Base-by-base conservation (phyloP, 2,113 vertebrate species). In the Octodon degus region DNA sequence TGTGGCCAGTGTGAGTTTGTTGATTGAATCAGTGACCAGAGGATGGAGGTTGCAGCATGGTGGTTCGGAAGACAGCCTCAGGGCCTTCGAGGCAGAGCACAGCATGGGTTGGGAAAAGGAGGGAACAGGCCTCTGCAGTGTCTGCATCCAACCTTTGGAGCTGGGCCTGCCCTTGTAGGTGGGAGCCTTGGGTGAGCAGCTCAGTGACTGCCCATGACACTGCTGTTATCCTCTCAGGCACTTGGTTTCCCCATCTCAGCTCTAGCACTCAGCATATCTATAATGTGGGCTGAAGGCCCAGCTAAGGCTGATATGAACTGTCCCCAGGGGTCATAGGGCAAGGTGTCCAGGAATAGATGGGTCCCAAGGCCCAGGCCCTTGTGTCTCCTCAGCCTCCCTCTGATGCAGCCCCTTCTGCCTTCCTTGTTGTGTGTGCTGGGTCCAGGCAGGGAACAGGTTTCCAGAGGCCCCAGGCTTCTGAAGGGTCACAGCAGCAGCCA, bases 401-500 rank as follows among this genome's bases (percentile, higher is more conserved):
- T 24, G 2, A 70, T 27, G 4, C n/a, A 7, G 25, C 55, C 63
- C 19, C 25, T 76, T 74, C 40, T 20, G 16, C 34, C 53, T 37
- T 24, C 16, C 50, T 32, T 24, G 60, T 16, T 34, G 27, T n/a
- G 12, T 8, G 22, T 40, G 34, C 68, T 20, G 20, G 9, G 22
- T 25, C 68, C 68, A 72, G 19, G n/a, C 30, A 34, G 13, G 30
- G 13, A 34, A 14, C 34, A 62, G 53, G 34, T 9, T 50, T 50
- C 20, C 37, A 40, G 50, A 5, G 37, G 16, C n/a, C 40, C 32
- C 1, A 65, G 30, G 24, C 72, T 27, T 43, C 65, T 19, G 14
- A 10, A 30, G 5, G 67, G 19, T 20, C 7, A 7, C 81, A 68
- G 4, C 22, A 0, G 53, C 25, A 3, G 27, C 0, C 0, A 0